These are phyloP conservation scores for Trichogramma dendrolimi DNA, from an alignment of 2,888 invertebrate genomes.

Conservation along the genomic window DNA sequence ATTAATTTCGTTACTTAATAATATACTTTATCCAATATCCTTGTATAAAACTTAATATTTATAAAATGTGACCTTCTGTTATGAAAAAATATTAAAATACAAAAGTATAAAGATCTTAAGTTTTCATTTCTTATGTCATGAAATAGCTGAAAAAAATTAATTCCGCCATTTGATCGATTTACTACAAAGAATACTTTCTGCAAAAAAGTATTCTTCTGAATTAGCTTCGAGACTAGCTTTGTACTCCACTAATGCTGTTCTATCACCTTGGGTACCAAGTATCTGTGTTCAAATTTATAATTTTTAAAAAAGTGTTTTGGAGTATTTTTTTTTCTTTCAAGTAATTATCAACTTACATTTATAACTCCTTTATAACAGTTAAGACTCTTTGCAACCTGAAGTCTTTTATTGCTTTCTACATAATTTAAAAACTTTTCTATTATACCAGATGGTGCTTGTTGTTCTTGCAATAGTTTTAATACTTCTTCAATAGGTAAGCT, in stretches of 20 bases:
- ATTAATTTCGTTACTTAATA: neutral
- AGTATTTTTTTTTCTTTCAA: conserved; percentile 1
- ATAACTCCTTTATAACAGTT: conserved; percentile 66
- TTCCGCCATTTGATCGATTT: conserved; percentile 47
- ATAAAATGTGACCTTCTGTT: no score
- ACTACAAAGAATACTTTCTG: conserved; percentile 65
- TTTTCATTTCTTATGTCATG: no score
- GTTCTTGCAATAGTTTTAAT: conserved; percentile 48
- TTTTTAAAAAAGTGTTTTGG: conserved; percentile 2
- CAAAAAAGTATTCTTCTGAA: conserved; percentile 69
- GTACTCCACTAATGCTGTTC: conserved; percentile 60
- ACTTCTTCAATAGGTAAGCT: conserved; percentile 53
- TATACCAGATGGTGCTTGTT: conserved; percentile 50
- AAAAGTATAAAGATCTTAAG: no score
- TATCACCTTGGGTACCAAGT: conserved; percentile 60
- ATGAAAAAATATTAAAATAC: no score
- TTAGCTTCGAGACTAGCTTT: conserved; percentile 61
- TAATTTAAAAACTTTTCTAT: conserved; percentile 59
- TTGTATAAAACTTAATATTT: no score
- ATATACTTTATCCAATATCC: no score
- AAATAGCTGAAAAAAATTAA: conserved; percentile 21
- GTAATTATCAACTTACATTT: conserved; percentile 51
- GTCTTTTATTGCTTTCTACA: conserved; percentile 56
- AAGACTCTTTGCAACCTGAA: conserved; percentile 61
- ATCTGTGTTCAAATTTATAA: conserved; percentile 38